These are phyloP conservation scores for Malthinus seriepunctatus DNA, from an alignment of 2,888 invertebrate species.

Conservation along the genomic window DNA sequence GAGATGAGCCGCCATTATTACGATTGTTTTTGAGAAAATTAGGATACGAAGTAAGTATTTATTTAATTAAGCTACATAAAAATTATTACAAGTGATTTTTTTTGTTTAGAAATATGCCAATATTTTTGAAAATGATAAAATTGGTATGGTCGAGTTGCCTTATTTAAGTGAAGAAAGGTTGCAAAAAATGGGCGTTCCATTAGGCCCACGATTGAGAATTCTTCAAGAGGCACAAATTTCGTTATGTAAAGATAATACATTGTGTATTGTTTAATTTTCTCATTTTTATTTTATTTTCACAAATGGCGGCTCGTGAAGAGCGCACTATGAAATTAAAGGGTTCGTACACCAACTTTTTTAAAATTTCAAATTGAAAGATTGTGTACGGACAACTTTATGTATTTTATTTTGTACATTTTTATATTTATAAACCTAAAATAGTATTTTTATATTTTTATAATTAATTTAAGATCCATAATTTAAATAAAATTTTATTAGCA, in stretches of 20 bases:
- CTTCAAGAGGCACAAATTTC: constrained; percentile 81
- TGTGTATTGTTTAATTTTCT: constrained; percentile 62
- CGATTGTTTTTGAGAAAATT: constrained; percentile 87
- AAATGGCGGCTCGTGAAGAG: constrained; percentile 22
- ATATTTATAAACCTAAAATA: not conserved
- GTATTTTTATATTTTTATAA: not conserved
- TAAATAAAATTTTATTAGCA: not conserved
- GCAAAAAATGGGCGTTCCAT: constrained; percentile 86
- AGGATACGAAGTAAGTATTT: constrained; percentile 78
- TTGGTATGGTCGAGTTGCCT: constrained; percentile 88
- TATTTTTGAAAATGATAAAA: constrained; percentile 81
- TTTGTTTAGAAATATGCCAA: constrained; percentile 80
- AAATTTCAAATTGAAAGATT: too few species aligned
- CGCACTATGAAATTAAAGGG: too few species aligned
- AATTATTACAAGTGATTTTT: constrained; percentile 15
- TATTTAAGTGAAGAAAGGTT: constrained; percentile 88
- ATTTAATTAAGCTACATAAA: not conserved
- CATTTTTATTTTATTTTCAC: not conserved
- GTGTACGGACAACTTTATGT: too few species aligned
- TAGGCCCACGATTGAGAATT: constrained; percentile 86
- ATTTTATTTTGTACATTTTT: too few species aligned
- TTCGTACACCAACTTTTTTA: too few species aligned
- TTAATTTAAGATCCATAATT: not conserved
- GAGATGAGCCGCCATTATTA: constrained; percentile 88
- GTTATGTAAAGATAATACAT: constrained; percentile 64